Conservation (phyloP, 1,140 invertebrate genomes). For the Pogonomyrmex barbatus region DNA sequence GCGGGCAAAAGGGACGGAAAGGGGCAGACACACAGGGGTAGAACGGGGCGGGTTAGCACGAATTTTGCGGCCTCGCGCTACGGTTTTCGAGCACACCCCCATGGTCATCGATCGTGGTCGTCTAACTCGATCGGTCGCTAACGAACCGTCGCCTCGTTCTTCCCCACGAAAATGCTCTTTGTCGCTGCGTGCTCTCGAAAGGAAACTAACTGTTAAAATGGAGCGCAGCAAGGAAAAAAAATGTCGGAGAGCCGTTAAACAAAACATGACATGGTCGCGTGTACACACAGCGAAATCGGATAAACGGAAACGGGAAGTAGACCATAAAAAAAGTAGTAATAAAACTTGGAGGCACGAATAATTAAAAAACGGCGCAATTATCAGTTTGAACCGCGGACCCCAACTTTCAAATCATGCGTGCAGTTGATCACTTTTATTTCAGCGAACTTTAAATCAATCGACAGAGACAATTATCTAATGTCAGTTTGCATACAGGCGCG, state of each 20-base stretch:
- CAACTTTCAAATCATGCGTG: neutral
- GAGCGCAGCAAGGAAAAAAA: neutral
- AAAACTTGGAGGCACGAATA: conserved; percentile 15
- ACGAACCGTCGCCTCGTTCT: conserved; percentile 70
- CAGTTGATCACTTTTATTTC: conserved; percentile 64
- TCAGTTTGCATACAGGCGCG: conserved; percentile 5
- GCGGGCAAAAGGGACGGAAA: conserved; percentile 54
- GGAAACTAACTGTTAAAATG: conserved; percentile 39
- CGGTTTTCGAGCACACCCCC: conserved; percentile 71
- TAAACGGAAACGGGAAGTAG: neutral
- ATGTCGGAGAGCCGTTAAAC: neutral
- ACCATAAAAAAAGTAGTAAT: neutral
- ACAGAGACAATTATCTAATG: conserved; percentile 53
- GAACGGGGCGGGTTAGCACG: conserved; percentile 59
- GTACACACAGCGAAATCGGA: neutral
- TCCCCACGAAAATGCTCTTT: conserved; percentile 67
- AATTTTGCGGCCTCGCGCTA: conserved; percentile 62
- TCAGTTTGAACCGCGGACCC: conserved; percentile 4
- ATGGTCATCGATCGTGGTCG: conserved; percentile 67
- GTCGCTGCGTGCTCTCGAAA: conserved; percentile 47
- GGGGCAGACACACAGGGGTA: conserved; percentile 34
- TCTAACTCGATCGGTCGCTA: conserved; percentile 74
- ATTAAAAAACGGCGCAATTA: conserved; percentile 45
- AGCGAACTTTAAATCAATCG: conserved; percentile 67
- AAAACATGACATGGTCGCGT: neutral